Evolutionary conservation across 2,888 invertebrate genomes (phyloP), one percentile per base, ranked within the genome.

Genomic region (Laothoe populi): DNA sequence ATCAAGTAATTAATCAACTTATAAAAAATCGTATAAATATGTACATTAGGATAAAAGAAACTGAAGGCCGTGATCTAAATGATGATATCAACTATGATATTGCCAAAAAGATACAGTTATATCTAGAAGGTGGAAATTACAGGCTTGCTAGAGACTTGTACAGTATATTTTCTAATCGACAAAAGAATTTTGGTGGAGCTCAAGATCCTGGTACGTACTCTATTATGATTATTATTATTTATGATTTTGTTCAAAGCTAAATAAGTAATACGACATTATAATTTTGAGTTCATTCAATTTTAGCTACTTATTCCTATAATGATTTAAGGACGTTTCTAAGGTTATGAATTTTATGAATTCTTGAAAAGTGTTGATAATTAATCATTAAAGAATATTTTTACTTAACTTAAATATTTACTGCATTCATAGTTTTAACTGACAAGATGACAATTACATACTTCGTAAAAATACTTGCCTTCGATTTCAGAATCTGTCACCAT

Each of bases 131-230:
- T 26, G 88, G 87, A 0, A 86, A 88, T 66, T 64, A 75, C 62
- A 70, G 69, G 42, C 66, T 90, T 11, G 92, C 90, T 0, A 82
- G 81, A 63, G 87, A 91, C 63, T 63, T 92, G 23, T 92, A 82
- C 49, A 86, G 82, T 66, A 70, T 85, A 21, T 83, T 91, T 59
- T 65, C 64, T 10, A 77, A 77, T 59, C 81, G 76, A 63, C 71
- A 73, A 49, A 66, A 57, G n/a, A 66, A 59, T 8, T n/a, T 24
- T 23, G 46, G 21, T 26, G 31, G 4, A 62, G 31, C 5, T 21
- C 19, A 23, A 59, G 31, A 19, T 26, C 1, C 44, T n/a, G 61
- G 70, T 63, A 59, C 49, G 31, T 53, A 13, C 1, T 7, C 46
- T 48, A 48, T 46, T 38, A 24, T 21, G 57, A 45, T 24, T 45